These are phyloP conservation scores for Natator depressus DNA, from an alignment of 2,113 vertebrate species.

Conservation along the genomic window DNA sequence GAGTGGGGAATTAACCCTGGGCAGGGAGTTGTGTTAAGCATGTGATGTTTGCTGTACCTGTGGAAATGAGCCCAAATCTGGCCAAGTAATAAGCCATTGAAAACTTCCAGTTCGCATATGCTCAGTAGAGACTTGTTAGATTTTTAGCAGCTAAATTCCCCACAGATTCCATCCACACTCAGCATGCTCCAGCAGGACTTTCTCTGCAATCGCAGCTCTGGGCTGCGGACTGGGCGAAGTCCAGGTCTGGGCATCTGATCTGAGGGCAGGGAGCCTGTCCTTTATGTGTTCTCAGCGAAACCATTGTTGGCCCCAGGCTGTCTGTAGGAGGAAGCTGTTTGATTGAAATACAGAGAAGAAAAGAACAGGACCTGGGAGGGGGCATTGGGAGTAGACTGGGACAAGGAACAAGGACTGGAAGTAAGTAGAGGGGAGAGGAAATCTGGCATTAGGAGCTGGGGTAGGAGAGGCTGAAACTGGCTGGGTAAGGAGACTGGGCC, in stretches of 20 bases:
- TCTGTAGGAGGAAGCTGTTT: not conserved
- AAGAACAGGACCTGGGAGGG: not conserved
- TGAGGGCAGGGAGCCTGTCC: not conserved
- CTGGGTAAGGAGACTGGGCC: no score
- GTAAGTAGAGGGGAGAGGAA: not conserved
- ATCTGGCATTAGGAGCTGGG: no score
- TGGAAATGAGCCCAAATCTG: not conserved
- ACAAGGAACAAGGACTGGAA: not conserved
- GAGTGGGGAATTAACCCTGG: no score
- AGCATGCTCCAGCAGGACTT: not conserved
- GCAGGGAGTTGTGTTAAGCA: not conserved
- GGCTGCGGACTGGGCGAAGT: not conserved
- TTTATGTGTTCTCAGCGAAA: not conserved
- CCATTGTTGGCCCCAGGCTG: not conserved
- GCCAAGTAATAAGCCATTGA: not conserved
- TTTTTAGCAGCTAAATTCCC: not conserved
- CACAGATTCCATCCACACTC: not conserved
- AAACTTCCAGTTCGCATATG: not conserved
- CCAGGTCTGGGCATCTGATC: not conserved
- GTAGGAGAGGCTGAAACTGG: no score
- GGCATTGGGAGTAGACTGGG: fast-evolving
- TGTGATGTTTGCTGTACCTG: not conserved
- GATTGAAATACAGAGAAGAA: no score
- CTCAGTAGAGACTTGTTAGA: not conserved
- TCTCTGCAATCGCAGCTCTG: not conserved